Evolutionary conservation across 30 jellyfish, hydroid and myxozoan genomes (phyloP).

Genomic region (Pseudorhiza aurosa): DNA sequence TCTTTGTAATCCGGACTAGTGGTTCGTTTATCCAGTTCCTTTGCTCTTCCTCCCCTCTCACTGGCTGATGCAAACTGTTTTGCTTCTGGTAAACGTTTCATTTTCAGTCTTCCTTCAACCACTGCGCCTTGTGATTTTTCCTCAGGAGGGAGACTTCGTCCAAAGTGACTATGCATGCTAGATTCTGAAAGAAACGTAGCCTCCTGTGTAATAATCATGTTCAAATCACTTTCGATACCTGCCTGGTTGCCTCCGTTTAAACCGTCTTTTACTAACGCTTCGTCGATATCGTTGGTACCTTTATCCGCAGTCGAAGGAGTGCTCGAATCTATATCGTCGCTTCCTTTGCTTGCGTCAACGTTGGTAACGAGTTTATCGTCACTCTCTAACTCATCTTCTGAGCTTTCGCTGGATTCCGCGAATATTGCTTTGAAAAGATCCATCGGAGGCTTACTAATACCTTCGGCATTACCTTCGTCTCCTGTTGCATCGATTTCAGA

Average conservation of each 20-base stretch:
- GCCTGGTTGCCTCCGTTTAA: no score
- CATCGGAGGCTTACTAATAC: conserved; percentile 58
- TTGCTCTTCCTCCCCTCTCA: not conserved
- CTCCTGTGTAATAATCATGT: no score
- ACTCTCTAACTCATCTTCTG: conserved; percentile 24
- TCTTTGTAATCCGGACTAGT: not conserved
- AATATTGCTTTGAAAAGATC: conserved; percentile 95
- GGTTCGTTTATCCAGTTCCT: not conserved
- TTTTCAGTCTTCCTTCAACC: no score
- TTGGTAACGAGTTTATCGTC: not conserved
- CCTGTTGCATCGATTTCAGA: not conserved
- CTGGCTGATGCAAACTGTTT: not conserved
- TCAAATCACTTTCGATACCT: no score
- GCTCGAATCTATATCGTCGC: not conserved
- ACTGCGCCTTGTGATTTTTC: no score
- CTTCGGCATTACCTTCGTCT: not conserved
- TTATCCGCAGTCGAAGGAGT: no score
- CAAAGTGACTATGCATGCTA: no score
- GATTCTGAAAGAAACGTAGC: no score
- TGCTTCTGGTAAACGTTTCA: no score
- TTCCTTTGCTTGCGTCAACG: not conserved
- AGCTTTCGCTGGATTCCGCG: conserved; percentile 65
- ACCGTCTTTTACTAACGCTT: no score
- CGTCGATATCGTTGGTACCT: no score
- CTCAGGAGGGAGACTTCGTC: no score